Conservation (phyloP, 2,888 invertebrate species). For the Drosophila fulvimacula region DNA sequence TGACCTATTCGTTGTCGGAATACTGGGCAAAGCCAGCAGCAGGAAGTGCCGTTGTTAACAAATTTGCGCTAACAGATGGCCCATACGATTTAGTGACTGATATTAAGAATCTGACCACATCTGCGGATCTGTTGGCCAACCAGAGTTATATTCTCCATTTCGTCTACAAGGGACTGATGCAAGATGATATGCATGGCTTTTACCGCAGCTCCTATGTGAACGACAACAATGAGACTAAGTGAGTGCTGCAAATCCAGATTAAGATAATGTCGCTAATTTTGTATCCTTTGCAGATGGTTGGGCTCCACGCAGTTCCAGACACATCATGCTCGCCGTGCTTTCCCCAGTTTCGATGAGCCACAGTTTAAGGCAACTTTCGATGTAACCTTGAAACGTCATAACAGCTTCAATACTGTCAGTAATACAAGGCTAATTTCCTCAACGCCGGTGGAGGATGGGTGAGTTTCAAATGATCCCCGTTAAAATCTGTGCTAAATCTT, state of each 20-base stretch:
- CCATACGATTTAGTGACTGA: conserved; percentile 65
- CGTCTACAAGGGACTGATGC: conserved; percentile 86
- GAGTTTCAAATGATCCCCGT: conserved; percentile 39
- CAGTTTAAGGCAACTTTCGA: conserved; percentile 89
- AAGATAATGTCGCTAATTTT: not conserved
- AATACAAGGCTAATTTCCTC: conserved; percentile 65
- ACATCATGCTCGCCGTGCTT: conserved; percentile 89
- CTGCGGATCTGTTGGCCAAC: conserved; percentile 71
- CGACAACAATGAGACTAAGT: conserved; percentile 82
- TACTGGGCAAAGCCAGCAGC: conserved; percentile 59
- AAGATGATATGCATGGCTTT: conserved; percentile 86
- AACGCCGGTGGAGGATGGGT: conserved; percentile 53
- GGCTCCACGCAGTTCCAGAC: conserved; percentile 90
- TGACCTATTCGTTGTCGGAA: conserved; percentile 53
- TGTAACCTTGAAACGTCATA: conserved; percentile 83
- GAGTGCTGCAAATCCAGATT: conserved; percentile 6
- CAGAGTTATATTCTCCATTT: conserved; percentile 85
- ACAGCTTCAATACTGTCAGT: conserved; percentile 73
- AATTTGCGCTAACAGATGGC: no score
- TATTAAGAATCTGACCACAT: conserved; percentile 80
- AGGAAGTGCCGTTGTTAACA: not conserved
- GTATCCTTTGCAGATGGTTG: conserved; percentile 85
- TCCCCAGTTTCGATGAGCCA: conserved; percentile 93
- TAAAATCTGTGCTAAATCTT: not conserved
- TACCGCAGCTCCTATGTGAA: conserved; percentile 85